Base-by-base conservation (phyloP, 2,113 vertebrate species). In the Martes martes region DNA sequence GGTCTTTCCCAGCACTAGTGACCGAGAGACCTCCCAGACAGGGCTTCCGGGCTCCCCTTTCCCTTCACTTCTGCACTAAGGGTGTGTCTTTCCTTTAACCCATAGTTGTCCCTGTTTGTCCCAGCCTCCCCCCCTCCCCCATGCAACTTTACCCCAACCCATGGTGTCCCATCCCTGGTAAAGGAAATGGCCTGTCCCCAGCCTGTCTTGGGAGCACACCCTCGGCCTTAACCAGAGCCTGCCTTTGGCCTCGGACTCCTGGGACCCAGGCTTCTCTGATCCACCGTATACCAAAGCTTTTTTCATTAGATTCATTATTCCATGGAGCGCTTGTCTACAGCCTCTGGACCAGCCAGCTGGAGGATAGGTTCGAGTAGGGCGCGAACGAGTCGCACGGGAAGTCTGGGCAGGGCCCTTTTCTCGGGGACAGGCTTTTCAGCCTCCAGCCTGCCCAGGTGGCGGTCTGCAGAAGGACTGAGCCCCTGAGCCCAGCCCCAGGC, bases 301-400 rank as follows among this genome's bases (percentile, higher is more conserved):
- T 61, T 47, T 47, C 52, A 16, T 16, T 73, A 59, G 65, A 71
- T 52, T 83, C 65, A 2, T n/a, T 39, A 11, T 47, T 23, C 63
- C 13, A 10, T 3, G 13, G 36, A 82, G 63, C 50, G 36, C 71
- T 36, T 26, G 36, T 57, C 39, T 39, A 13, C 10, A 19, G 7
- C 24, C 42, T 28, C 24, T 16, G 47, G 55, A 74, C 63, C 24
- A 21, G 33, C 74, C 39, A 6, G 67, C 39, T 19, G 9, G 2
- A 39, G 11, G 36, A 31, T 31, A 28, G 61, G 15, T 3, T 15
- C 26, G 2, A 0, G 3, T 28, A 57, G 28, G 63, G 28, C 0
- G 0, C 7, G 8, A 71, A 69, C 0, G 6, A 55, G 26, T 33
- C 28, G 13, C 61, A 2, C 0, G 7, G 36, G 88, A 36, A 31